Evolutionary conservation across 2,797 vertebrate genomes (phyloP).

Genomic region (Lutjanus campechanus): DNA sequence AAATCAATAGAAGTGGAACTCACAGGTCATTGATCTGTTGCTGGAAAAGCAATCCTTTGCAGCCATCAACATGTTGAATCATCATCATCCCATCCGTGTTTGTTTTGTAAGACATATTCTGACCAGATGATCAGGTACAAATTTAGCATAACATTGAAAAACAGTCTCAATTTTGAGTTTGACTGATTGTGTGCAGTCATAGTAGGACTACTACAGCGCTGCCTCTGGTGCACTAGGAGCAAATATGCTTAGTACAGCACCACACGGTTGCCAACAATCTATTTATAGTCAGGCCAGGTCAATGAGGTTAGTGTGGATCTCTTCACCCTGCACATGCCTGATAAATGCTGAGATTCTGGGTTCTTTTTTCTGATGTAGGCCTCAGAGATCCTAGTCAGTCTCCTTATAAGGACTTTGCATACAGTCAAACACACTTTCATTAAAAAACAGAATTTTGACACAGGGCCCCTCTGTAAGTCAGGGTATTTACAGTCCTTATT

Average conservation of each 20-base stretch:
- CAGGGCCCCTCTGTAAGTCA: neutral
- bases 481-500: neutral
- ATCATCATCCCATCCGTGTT: slow-evolving; percentile 10
- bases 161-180: neutral
- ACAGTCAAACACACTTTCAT: neutral
- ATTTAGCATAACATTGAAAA: neutral
- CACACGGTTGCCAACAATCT: slow-evolving; percentile 25
- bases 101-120: neutral
- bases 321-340: slow-evolving; percentile 23
- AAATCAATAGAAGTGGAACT: slow-evolving; percentile 20
- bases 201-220: neutral
- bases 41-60: slow-evolving; percentile 13
- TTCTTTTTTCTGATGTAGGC: neutral
- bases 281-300: slow-evolving; percentile 27
- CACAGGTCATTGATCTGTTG: neutral
- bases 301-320: slow-evolving; percentile 20
- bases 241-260: slow-evolving; percentile 29
- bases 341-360: slow-evolving; percentile 13
- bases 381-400: neutral
- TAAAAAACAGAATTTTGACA: neutral
- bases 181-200: neutral
- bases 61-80: slow-evolving; percentile 6
- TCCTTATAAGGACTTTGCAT: neutral
- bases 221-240: slow-evolving; percentile 17
- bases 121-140: neutral